Evolutionary conservation across 2,797 vertebrate genomes (phyloP), one percentile per base, ranked within the genome.

Genomic region (Xyrichtys novacula): DNA sequence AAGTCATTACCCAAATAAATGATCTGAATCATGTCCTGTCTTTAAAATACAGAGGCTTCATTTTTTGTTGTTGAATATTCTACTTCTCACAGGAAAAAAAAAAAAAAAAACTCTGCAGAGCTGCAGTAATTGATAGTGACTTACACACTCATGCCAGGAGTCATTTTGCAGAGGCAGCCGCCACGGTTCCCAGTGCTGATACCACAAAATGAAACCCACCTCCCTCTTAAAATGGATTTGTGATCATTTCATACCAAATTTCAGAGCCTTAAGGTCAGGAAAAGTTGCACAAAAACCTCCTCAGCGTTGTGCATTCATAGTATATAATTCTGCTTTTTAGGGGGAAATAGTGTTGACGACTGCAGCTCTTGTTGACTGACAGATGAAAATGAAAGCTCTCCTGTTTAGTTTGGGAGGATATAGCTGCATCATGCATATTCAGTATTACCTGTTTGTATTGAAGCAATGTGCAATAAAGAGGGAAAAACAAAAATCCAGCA

Each of bases 341-440:
- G 22, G 7, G 36, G 32, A 61, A 44, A 47, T 7, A 14, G 49
- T 25, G 48, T 23, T 11, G 19, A 36, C 47, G 38, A 47, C 26
- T 59, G 48, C 71, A 65, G 52, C 65, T 76, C 38, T 58, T 14
- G 7, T 38, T 17, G 19, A 23, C 40, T 47, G 49, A 64, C 60
- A 71, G 65, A 55, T 28, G 44, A 34, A 26, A 17, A 44, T 23
- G 39, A 39, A 52, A 26, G 38, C 11, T 75, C 49, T 40, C 3
- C 17, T 38, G 57, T 65, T 74, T 55, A 36, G 68, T 74, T 70
- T 42, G 32, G 49, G 20, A 56, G 25, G 56, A 63, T 48, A 57
- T 43, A 40, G 55, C 65, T 54, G 28, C 0, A 23, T 72, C 57
- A 72, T 85, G 58, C 73, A 81, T 79, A 75, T 81, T 83, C 66